Conservation (phyloP, 2,797 vertebrate species). For the Esox lucius region DNA sequence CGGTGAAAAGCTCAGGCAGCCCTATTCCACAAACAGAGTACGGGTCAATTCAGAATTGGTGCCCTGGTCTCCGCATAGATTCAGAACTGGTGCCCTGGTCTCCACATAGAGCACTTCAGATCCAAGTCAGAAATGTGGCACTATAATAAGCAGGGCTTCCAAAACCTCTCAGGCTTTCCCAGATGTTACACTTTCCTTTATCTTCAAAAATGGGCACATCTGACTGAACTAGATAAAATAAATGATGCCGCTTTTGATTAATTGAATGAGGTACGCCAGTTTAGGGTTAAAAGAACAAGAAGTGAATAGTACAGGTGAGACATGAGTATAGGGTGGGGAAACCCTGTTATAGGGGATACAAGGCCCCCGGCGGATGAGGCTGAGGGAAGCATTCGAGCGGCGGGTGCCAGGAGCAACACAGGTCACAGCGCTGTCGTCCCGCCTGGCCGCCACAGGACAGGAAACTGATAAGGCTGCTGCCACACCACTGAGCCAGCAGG, state of each 20-base stretch:
- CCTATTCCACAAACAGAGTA: no score
- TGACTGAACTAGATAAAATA: no score
- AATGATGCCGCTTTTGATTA: no score
- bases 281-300: no score
- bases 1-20: background rate
- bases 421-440: slow-evolving; percentile 34
- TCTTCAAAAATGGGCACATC: no score
- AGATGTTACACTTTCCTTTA: no score
- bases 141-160: no score
- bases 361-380: slow-evolving; percentile 31
- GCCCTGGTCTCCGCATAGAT: background rate
- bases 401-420: slow-evolving; percentile 27
- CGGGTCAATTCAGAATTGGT: background rate
- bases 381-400: slow-evolving; percentile 34
- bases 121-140: no score
- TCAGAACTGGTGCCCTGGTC: background rate
- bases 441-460: slow-evolving; percentile 30
- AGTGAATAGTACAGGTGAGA: no score
- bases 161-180: no score
- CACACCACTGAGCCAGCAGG: slow-evolving; percentile 31
- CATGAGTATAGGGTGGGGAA: no score
- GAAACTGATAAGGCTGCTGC: slow-evolving; percentile 59
- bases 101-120: background rate
- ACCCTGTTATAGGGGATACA: background rate
- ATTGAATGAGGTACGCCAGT: no score